Conservation (phyloP, 2,113 vertebrate genomes). For the Phalacrocorax brasilianus region DNA sequence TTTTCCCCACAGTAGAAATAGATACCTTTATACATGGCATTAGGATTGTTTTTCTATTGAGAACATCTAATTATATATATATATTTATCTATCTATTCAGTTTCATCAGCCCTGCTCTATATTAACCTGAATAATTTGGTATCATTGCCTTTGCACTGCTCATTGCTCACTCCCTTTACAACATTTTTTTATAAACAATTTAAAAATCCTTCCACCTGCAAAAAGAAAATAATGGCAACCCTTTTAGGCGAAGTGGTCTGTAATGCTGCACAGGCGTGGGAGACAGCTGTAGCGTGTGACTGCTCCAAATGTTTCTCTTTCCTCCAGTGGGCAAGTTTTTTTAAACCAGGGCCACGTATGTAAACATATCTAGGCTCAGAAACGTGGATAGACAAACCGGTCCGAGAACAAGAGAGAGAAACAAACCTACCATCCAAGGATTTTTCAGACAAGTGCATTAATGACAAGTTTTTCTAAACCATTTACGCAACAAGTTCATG, state of each 20-base stretch:
- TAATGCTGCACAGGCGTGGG: too few species aligned
- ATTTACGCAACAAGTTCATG: neutral
- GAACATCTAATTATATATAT: fast-evolving
- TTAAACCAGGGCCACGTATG: neutral
- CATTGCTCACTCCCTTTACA: neutral
- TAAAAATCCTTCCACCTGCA: neutral
- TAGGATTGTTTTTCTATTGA: neutral
- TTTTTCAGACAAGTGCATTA: neutral
- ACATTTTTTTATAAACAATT: neutral
- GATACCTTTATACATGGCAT: neutral
- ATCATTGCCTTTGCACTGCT: neutral
- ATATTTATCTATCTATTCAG: neutral
- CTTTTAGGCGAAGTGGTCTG: neutral
- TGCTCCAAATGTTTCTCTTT: neutral
- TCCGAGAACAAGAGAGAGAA: neutral
- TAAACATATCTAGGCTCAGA: neutral
- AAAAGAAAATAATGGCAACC: neutral
- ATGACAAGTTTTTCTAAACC: neutral
- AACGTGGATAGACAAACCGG: neutral
- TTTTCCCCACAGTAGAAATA: neutral
- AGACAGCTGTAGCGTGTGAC: neutral
- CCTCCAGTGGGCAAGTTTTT: neutral
- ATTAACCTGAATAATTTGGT: neutral
- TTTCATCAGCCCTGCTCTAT: neutral
- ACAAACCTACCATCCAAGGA: neutral